Base-by-base conservation (phyloP, 1,140 invertebrate genomes). In the Drosophila bocki region DNA sequence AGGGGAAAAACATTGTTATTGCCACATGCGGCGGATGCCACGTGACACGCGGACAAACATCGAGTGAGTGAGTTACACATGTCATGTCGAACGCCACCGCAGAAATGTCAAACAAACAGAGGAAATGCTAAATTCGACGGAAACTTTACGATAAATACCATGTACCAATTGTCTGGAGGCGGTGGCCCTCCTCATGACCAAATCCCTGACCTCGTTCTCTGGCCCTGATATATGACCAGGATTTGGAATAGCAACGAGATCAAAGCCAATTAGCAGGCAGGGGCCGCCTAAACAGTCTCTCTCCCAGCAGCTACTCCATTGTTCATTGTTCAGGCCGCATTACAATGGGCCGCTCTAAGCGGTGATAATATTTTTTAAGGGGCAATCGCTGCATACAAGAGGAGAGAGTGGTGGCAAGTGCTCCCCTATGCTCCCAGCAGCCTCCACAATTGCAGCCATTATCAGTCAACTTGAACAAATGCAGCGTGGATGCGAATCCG, bases 41-140 rank as follows among this genome's bases (percentile, higher is more conserved):
- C 85, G 85, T 90, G 85, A 90, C 86, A 90, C 33, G 53, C 63
- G 62, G 78, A 84, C 88, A 84, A 90, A 90, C 85, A 86, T 78
- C 74, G 68, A 74, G 74, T 62, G 75, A 76, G 82, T 62, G 75
- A 76, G 82, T 62, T 59, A 69, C 63, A 85, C 57, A 59, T 65
- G 80, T 76, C 65, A 70, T 72, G 75, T 39, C 48, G 69, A 26
- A 47, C 19, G 22, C 51, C 44, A 48, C 76, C 80, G 63, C 64
- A 78, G 54, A 63, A 85, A 82, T 84, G 81, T 82, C 85, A 90
- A 82, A 90, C 68, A 74, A 74, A 69, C 39, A 51, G 54, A 65
- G 81, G 75, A 88, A 84, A 80, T 75, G 84, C 69, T 68, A 61
- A 78, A 69, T 75, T 84, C 65, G 41, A 41, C 63, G 56, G 70